Base-by-base conservation (phyloP, 2,888 invertebrate genomes). In the Amiota communis region DNA sequence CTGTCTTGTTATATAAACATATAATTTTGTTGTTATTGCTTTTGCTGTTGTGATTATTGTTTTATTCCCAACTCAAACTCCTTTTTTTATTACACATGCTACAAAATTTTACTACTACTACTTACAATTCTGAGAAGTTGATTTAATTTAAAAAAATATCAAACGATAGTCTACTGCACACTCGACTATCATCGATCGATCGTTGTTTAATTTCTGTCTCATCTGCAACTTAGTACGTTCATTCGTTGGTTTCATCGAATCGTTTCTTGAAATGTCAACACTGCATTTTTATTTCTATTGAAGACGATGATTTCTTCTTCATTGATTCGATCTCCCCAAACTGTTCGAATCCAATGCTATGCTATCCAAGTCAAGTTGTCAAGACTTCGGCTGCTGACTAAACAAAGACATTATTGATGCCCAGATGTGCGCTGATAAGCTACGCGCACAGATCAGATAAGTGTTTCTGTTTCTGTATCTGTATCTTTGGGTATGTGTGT, bases 391-490 rank as follows among this genome's bases (percentile, higher is more conserved):
- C 78, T 70, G 73, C 81, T 80, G 77, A 76, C 79, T 78, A 81
- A 84, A 85, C 84, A 84, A 84, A 85, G 86, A 85, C 84, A 81
- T 85, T 83, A 85, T 84, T 85, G 86, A 83, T 85, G 81, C 83
- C 79, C 85, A 78, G 83, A 84, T 83, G 82, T 76, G 76, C 73
- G 81, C 80, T 77, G 80, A 81, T 77, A 80, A 80, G 72, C 70
- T 61, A 48, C 20, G 49, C 20, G 17, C 48, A 59, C 75, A 74
- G 63, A 69, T 71, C 74, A 72, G 74, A 72, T 69, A 74, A 65
- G 17, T 65, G 15, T 15, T n/a, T 15, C 36, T 36, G 36, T 36
- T 36, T 36, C 36, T 36, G 36, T 36, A 36, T 36, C 36, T 36
- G 36, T 36, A 6, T 36, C 23, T 23, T 23, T 1, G 1, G 23